Evolutionary conservation across 1,140 invertebrate species (phyloP).

Genomic region (Trissolcus basalis): DNA sequence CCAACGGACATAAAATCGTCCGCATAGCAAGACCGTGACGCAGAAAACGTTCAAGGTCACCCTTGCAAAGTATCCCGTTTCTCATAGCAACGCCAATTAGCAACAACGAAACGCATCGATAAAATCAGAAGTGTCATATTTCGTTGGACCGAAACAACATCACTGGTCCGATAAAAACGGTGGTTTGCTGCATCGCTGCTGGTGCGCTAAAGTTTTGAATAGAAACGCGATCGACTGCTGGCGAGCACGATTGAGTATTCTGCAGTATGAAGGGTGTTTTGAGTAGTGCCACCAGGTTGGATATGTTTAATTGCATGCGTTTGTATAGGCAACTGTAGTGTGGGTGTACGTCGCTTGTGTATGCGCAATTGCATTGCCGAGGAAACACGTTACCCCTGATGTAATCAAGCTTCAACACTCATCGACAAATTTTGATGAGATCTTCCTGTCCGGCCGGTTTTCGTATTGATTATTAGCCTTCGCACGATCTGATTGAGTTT

Average conservation of each 20-base stretch:
- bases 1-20: too few relatives aligned
- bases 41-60: too few relatives aligned
- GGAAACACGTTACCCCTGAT: constrained; percentile 18
- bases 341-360: neutral
- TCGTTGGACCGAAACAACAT: neutral
- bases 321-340: constrained; percentile 3
- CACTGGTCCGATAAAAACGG: neutral
- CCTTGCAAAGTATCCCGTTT: too few relatives aligned
- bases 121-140: too few relatives aligned
- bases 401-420: constrained; percentile 1
- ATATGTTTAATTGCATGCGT: constrained; percentile 23
- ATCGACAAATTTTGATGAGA: constrained; percentile 1
- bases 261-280: constrained; percentile 10
- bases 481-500: too few relatives aligned
- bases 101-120: too few relatives aligned
- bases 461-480: neutral
- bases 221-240: constrained; percentile 58
- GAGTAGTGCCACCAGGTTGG: constrained; percentile 9
- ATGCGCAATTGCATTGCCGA: constrained; percentile 1
- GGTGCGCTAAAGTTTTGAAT: constrained; percentile 3
- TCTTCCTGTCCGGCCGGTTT: neutral
- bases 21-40: too few relatives aligned
- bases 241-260: constrained; percentile 57
- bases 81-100: too few relatives aligned
- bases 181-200: neutral